Percentiles rank a stretch among this genome's conserved stretches.
Conservation (phyloP, 2,797 vertebrate species). For the Pogonophryne albipinna region DNA sequence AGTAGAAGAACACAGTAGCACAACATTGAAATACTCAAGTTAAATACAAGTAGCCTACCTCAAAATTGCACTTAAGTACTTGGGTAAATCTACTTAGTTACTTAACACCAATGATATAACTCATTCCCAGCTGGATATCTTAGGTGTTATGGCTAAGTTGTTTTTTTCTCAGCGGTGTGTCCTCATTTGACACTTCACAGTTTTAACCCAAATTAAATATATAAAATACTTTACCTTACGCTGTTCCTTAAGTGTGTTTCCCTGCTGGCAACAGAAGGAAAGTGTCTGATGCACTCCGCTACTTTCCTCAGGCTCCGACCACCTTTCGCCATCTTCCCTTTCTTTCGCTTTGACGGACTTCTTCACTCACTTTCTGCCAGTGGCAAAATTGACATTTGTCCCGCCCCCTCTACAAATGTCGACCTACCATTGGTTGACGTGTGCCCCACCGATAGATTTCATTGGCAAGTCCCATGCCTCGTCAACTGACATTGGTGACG, state of each 20-base stretch:
- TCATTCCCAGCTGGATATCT: not conserved
- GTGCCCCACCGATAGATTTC: rapidly evolving
- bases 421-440: constrained; percentile 55
- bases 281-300: constrained; percentile 77
- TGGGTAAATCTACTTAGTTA: not conserved
- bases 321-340: constrained; percentile 86
- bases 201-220: not conserved
- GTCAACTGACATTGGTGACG: constrained; percentile 35
- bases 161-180: not conserved
- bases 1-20: no score
- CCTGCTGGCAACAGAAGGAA: constrained; percentile 69
- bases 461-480: constrained; percentile 62
- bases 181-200: no score
- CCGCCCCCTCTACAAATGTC: constrained; percentile 17
- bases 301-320: constrained; percentile 76
- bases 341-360: constrained; percentile 17
- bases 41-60: no score
- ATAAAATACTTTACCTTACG: constrained; percentile 74
- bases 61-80: no score
- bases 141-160: not conserved
- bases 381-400: constrained; percentile 7
- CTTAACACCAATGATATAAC: not conserved
- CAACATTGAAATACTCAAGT: no score
- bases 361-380: constrained; percentile 6
- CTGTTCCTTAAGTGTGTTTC: constrained; percentile 70